Percentiles rank a stretch among this genome's conserved stretches.
Conservation (phyloP, 2,888 invertebrate species). For the Campoplex capitator region DNA sequence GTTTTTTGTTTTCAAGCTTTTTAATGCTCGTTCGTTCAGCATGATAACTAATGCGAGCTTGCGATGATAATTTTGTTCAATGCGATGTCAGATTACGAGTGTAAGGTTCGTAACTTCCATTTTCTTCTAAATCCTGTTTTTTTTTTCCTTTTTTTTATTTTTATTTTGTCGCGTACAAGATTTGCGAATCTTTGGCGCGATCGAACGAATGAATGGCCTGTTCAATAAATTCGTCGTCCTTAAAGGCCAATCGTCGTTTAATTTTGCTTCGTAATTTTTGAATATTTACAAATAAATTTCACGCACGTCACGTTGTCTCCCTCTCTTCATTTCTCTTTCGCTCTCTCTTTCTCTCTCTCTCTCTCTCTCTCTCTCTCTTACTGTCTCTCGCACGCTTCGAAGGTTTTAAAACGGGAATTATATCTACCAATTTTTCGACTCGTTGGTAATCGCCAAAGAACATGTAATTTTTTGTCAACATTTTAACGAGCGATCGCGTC, state of each 20-base stretch:
- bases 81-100: slow-evolving; percentile 27
- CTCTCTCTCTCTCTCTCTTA: slow-evolving; percentile 19
- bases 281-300: slow-evolving; percentile 59
- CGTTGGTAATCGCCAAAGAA: slow-evolving; percentile 15
- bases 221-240: slow-evolving; percentile 8
- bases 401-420: slow-evolving; percentile 28
- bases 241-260: slow-evolving; percentile 32
- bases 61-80: slow-evolving; percentile 31
- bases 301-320: slow-evolving; percentile 25
- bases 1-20: not conserved
- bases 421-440: slow-evolving; percentile 19
- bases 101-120: slow-evolving; percentile 5
- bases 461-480: not conserved
- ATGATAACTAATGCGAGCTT: slow-evolving; percentile 29
- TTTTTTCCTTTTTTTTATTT: not conserved
- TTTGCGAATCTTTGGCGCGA: slow-evolving; percentile 26
- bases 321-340: not conserved
- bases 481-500: slow-evolving; percentile 32
- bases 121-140: not conserved
- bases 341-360: slow-evolving; percentile 3
- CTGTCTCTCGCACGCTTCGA: not conserved
- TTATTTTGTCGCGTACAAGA: not conserved
- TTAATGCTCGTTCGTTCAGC: slow-evolving; percentile 2
- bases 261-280: slow-evolving; percentile 38
- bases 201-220: slow-evolving; percentile 23